Evolutionary conservation across 2,113 vertebrate genomes (phyloP).

Genomic region (Theristicus caerulescens): DNA sequence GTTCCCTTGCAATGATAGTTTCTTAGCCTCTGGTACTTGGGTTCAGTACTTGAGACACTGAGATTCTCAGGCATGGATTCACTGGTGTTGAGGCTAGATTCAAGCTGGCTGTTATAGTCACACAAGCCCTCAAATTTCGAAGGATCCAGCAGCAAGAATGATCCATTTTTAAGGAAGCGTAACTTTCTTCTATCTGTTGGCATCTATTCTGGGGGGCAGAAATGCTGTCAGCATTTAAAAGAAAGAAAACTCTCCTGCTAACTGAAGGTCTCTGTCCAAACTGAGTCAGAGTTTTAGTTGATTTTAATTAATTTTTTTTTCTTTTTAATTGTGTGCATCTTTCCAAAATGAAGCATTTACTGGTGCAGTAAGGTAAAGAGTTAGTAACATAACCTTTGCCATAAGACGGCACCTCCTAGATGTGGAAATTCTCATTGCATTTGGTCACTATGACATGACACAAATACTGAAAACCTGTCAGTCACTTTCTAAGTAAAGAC

Average conservation of each 20-base stretch:
- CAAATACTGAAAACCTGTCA: background rate
- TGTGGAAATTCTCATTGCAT: background rate
- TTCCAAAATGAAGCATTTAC: background rate
- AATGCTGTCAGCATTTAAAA: background rate
- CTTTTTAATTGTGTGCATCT: background rate
- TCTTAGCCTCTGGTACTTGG: background rate
- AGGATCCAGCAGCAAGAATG: background rate
- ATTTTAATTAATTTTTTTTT: background rate
- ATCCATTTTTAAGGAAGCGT: background rate
- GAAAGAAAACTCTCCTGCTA: background rate
- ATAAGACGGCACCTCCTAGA: background rate
- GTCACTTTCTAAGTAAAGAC: background rate
- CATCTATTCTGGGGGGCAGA: background rate
- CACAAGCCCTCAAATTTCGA: background rate
- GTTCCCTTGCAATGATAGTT: background rate
- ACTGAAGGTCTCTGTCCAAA: background rate
- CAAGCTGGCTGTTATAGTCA: background rate
- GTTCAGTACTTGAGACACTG: background rate
- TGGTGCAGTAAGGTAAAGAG: background rate
- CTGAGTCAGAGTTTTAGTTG: background rate
- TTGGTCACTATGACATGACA: rapidly evolving
- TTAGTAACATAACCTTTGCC: background rate
- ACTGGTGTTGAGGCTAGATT: background rate
- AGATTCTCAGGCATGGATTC: background rate
- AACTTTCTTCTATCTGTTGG: background rate